Evolutionary conservation across 1,140 invertebrate genomes (phyloP).

Genomic region (Hycleus phaleratus): DNA sequence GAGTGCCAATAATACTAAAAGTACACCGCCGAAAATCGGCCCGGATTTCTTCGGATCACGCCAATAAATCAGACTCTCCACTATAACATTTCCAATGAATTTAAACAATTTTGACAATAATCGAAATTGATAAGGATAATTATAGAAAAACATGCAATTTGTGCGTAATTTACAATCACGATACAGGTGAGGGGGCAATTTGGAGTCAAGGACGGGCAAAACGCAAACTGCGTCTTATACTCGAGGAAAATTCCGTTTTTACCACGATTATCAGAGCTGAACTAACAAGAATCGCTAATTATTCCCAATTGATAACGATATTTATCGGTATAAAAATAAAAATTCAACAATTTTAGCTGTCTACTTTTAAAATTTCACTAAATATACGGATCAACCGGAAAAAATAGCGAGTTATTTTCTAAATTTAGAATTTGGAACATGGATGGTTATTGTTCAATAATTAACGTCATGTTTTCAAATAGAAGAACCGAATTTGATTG

Average conservation of each 20-base stretch:
- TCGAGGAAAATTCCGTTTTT: not conserved
- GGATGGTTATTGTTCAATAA: too few species aligned
- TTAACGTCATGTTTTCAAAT: too few species aligned
- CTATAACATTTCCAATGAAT: constrained; percentile 23
- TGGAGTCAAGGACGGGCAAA: not conserved
- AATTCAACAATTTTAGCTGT: too few species aligned
- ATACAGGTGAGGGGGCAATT: not conserved
- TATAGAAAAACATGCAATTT: not conserved
- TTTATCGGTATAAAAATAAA: too few species aligned
- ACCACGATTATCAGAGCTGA: not conserved
- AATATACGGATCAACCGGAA: too few species aligned
- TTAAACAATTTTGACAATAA: not conserved
- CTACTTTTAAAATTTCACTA: too few species aligned
- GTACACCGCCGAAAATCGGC: constrained; percentile 78
- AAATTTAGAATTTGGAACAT: too few species aligned
- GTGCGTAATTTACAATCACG: not conserved
- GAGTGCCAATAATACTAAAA: constrained; percentile 83
- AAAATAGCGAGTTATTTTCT: too few species aligned
- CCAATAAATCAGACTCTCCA: constrained; percentile 93
- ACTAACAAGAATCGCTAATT: too few species aligned
- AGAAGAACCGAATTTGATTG: too few species aligned
- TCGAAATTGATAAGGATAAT: not conserved
- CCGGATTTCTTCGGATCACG: constrained; percentile 89
- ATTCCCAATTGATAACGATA: too few species aligned
- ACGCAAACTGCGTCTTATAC: not conserved